phyloP scores from a whole-genome alignment of 2,113 vertebrate genomes.

The Ictalurus punctatus region DNA sequence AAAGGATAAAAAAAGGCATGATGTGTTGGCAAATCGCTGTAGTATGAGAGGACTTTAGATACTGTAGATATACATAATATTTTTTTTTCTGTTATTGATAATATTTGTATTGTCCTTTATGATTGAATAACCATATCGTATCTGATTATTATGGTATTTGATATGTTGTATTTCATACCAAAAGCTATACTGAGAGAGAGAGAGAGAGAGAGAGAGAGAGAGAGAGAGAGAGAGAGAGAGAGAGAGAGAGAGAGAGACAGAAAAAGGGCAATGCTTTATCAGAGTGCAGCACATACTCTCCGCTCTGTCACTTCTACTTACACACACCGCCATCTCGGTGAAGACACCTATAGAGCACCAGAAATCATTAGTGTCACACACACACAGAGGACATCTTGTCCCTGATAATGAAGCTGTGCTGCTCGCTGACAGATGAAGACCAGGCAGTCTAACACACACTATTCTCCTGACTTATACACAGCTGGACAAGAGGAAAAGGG shows the following conservation, averaged over 20 bases:
- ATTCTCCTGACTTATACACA: background rate
- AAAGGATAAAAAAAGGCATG: background rate
- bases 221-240: background rate
- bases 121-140: background rate
- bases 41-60: background rate
- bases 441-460: background rate
- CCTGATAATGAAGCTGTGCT: background rate
- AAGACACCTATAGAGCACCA: constrained; percentile 18
- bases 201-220: background rate
- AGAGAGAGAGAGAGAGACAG: background rate
- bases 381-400: constrained; percentile 16
- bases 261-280: background rate
- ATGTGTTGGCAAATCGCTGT: background rate
- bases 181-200: background rate
- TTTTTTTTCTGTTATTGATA: background rate
- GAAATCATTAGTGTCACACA: constrained; percentile 27
- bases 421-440: background rate
- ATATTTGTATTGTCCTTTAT: background rate
- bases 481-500: constrained; percentile 1
- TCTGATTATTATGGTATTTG: background rate
- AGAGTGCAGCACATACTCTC: constrained; percentile 3
- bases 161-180: background rate
- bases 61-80: background rate
- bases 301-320: background rate
- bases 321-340: background rate